Base-by-base conservation (phyloP, 2,888 invertebrate species). In the Cataglyphis albicans region DNA sequence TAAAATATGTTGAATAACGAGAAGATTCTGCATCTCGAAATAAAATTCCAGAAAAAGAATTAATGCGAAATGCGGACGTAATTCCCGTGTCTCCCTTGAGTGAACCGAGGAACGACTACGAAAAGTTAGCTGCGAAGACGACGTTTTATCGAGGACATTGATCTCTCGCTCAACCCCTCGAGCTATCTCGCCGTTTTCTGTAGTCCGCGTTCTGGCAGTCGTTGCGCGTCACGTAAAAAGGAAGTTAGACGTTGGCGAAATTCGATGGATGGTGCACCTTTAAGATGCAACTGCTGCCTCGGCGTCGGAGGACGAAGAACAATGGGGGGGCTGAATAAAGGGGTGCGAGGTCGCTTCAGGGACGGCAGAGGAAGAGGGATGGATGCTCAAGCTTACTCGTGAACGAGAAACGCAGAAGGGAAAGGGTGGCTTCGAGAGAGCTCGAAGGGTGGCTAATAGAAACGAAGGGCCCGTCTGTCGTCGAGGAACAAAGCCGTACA, bases 391-490 rank as follows among this genome's bases (percentile, higher is more conserved):
- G 83, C 87, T 85, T 87, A 89, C 81, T 83, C 74, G 74, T 78
- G 78, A 84, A 84, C n/a, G 68, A 35, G 82, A 81, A 80, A 63
- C 82, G 73, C 29, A 80, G 81, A 72, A 75, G 65, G 78, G 84
- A 72, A 86, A 83, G 88, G 88, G 87, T 90, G 87, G 89, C 75
- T 76, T 76, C 75, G 87, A 90, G 85, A 83, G 72, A 83, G 76
- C 81, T 86, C 44, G 85, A 85, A 86, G 89, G 90, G 87, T 80
- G 87, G 91, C 90, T 92, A 93, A 92, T 93, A 92, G 93, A 93
- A 93, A 92, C 90, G 91, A 92, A 92, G 92, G 91, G 92, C 89
- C 83, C 89, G 88, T 89, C 90, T 91, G 91, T 92, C 93, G 91
- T 87, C 89, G 89, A 88, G 86, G 88, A 88, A 90, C 87, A 88